Base-by-base conservation (phyloP, 2,797 vertebrate species). In the Lophotriccus pileatus region DNA sequence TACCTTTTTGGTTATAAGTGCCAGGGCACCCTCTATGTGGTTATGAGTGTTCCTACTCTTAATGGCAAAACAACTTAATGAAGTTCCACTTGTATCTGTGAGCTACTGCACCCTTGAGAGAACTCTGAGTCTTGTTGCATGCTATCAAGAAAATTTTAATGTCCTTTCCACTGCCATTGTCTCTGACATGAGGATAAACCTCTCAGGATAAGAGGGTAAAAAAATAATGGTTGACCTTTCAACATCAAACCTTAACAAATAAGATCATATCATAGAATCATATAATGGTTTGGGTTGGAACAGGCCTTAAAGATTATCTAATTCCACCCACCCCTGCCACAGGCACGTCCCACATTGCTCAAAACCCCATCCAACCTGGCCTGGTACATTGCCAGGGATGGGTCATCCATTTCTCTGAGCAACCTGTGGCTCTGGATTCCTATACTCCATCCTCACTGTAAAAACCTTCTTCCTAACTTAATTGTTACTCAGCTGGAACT, bases 1-100 rank as follows among this genome's bases (percentile, higher is more conserved):
- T 78, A n/a, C 16, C 10, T 55, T 87, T 90, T 87, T 59, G 43
- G 30, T 96, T 88, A 41, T 69, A 86, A 91, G 73, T 88, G 23
- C 25, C 23, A 66, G 36, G 28, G 7, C 1, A 1, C 69, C 79
- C 32, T 86, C 77, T 69, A 43, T 19, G 46, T 90, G 62, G 16
- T 74, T 81, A 13, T 43, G 32, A 41, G n/a, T 14, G 78, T 95
- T 84, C 9, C 32, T 49, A 22, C 69, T 81, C 79, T 78, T 62
- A 73, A 76, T 58, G 55, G 52, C 13, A 69, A 84, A 69, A 55
- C 20, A 72, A 47, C 28, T 55, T 75, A 90, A 93, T 72, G 36
- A 79, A 67, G 84, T 90, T 94, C 46, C 43, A 75, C 66, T 78
- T 88, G 36, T 62, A 5, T 41, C 46, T 90, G 39, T 91, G 80